Conservation (phyloP, 2,888 invertebrate genomes). For the Dendrolimus houi region DNA sequence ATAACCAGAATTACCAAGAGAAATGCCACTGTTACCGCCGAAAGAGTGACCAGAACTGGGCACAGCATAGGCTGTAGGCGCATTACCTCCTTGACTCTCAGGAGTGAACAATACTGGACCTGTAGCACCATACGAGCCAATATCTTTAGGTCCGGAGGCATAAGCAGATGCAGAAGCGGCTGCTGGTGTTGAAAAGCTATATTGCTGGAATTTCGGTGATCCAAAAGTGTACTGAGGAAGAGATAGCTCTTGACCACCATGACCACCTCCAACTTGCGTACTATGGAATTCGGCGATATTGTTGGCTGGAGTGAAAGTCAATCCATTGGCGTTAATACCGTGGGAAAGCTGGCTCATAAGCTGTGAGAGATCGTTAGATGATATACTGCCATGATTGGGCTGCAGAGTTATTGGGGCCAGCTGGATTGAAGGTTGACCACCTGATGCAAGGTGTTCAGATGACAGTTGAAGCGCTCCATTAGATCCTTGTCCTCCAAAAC, state of each 20-base stretch:
- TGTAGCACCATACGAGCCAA: slow-evolving; percentile 57
- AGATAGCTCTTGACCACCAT: slow-evolving; percentile 39
- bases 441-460: slow-evolving; percentile 38
- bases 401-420: slow-evolving; percentile 57
- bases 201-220: slow-evolving; percentile 46
- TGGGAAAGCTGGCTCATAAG: slow-evolving; percentile 61
- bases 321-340: slow-evolving; percentile 48
- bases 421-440: slow-evolving; percentile 46
- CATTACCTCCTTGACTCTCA: slow-evolving; percentile 31
- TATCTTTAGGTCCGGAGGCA: slow-evolving; percentile 56
- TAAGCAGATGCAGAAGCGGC: slow-evolving; percentile 25
- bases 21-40: slow-evolving; percentile 16
- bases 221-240: slow-evolving; percentile 45
- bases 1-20: slow-evolving; percentile 26
- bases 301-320: slow-evolving; percentile 43
- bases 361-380: slow-evolving; percentile 49
- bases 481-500: slow-evolving; percentile 39
- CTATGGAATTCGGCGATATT: slow-evolving; percentile 43
- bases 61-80: slow-evolving; percentile 30
- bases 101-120: slow-evolving; percentile 63
- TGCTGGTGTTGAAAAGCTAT: slow-evolving; percentile 31
- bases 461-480: slow-evolving; percentile 37
- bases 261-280: slow-evolving; percentile 30
- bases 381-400: slow-evolving; percentile 38
- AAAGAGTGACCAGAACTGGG: slow-evolving; percentile 33